phyloP scores from a whole-genome alignment of 1,140 invertebrate species.

The Temnothorax curvispinosus region DNA sequence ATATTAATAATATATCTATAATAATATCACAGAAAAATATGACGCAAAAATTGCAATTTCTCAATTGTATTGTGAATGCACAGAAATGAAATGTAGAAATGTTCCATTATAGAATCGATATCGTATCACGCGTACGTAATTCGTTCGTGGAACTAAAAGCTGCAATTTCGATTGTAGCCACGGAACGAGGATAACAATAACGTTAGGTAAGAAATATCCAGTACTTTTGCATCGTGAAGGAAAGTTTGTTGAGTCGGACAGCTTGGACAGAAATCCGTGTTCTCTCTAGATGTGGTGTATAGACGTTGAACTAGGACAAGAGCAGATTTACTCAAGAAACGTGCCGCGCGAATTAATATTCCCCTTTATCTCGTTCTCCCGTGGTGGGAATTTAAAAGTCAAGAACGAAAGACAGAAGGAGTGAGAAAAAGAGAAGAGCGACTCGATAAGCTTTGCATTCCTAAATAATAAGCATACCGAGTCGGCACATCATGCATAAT shows the following conservation, averaged over 20 bases:
- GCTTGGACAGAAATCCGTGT: slow-evolving; percentile 29
- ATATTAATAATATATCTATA: too few relatives aligned
- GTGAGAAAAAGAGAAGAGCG: background rate
- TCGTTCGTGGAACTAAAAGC: background rate
- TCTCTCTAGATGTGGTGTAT: slow-evolving; percentile 18
- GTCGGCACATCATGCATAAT: slow-evolving; percentile 6
- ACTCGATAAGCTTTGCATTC: slow-evolving; percentile 43
- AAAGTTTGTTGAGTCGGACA: slow-evolving; percentile 42
- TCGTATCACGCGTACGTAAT: background rate
- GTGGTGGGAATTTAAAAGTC: slow-evolving; percentile 23
- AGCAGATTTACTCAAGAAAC: slow-evolving; percentile 41
- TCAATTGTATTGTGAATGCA: background rate
- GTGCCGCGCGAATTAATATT: slow-evolving; percentile 41
- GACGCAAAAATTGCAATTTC: background rate
- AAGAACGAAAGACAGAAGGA: background rate
- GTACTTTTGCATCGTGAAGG: slow-evolving; percentile 22
- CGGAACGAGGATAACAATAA: slow-evolving; percentile 18
- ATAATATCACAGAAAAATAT: background rate
- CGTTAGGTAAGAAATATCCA: slow-evolving; percentile 9
- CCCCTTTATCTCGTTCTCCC: slow-evolving; percentile 4
- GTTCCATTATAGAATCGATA: background rate
- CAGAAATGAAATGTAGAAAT: background rate
- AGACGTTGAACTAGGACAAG: slow-evolving; percentile 32
- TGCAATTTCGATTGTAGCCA: background rate
- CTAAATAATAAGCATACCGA: slow-evolving; percentile 40